Conservation (phyloP, 1,140 invertebrate species). For the Magallana angulata region DNA sequence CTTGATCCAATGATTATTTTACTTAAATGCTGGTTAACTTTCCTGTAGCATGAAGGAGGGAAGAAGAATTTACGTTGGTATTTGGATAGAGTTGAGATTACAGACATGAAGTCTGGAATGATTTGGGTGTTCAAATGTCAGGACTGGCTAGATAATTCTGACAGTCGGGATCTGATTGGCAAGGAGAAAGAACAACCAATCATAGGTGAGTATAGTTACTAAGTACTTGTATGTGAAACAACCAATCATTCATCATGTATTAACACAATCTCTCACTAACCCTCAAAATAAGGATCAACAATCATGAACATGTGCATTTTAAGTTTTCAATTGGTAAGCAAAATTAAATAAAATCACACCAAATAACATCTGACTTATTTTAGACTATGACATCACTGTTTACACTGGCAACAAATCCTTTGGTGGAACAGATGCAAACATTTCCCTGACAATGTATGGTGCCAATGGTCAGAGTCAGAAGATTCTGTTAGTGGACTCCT, state of each 20-base stretch:
- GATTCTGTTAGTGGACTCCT: constrained; percentile 65
- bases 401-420: constrained; percentile 69
- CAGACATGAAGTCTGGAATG: constrained; percentile 72
- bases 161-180: constrained; percentile 72
- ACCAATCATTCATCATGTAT: neutral
- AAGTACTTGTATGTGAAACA: neutral
- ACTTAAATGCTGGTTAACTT: neutral
- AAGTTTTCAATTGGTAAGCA: too few species aligned
- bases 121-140: constrained; percentile 77
- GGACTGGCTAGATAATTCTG: constrained; percentile 77
- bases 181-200: constrained; percentile 51
- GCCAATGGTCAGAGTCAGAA: constrained; percentile 67
- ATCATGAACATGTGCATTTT: too few species aligned
- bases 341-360: too few species aligned
- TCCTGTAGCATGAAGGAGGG: constrained; percentile 76
- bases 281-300: too few species aligned
- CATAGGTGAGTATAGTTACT: neutral
- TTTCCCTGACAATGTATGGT: constrained; percentile 72
- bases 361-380: constrained; percentile 9
- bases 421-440: constrained; percentile 75
- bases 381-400: constrained; percentile 68
- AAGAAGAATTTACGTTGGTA: constrained; percentile 75
- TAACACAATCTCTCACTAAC: too few species aligned
- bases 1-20: too few species aligned
- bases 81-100: constrained; percentile 74